These are phyloP conservation scores for Leptarthrus brevirostris DNA, from an alignment of 2,888 invertebrate species.

Conservation along the genomic window DNA sequence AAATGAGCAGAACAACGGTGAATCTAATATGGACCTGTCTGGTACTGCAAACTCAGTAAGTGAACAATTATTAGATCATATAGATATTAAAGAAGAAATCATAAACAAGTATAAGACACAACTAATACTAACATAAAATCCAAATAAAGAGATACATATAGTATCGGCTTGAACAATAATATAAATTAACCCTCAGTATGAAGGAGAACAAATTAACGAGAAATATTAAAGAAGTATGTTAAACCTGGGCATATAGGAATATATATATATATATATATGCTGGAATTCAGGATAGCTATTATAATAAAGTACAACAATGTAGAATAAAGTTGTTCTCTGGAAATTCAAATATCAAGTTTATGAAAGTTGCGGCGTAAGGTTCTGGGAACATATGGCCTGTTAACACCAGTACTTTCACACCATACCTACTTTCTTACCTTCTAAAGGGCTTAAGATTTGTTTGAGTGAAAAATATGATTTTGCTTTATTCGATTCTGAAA, in stretches of 20 bases:
- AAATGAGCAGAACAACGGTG: slow-evolving; percentile 39
- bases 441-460: neutral
- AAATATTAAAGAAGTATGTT: slow-evolving; percentile 46
- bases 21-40: slow-evolving; percentile 49
- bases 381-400: neutral
- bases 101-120: slow-evolving; percentile 53
- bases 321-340: neutral
- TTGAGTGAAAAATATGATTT: neutral
- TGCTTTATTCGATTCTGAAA: too few relatives aligned
- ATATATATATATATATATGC: too few relatives aligned
- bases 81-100: slow-evolving; percentile 51
- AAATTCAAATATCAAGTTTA: neutral
- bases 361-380: neutral
- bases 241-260: slow-evolving; percentile 22
- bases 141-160: neutral
- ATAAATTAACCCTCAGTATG: slow-evolving; percentile 35
- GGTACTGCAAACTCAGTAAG: slow-evolving; percentile 42
- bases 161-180: slow-evolving; percentile 50
- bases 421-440: neutral
- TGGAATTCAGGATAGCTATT: slow-evolving; percentile 41
- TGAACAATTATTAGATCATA: slow-evolving; percentile 49
- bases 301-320: slow-evolving; percentile 49
- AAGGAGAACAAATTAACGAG: slow-evolving; percentile 27
- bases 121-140: slow-evolving; percentile 52
- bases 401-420: neutral